Evolutionary conservation across 1,140 invertebrate species (phyloP), one percentile per base, ranked within the genome.

Genomic region (Nymphalis io): DNA sequence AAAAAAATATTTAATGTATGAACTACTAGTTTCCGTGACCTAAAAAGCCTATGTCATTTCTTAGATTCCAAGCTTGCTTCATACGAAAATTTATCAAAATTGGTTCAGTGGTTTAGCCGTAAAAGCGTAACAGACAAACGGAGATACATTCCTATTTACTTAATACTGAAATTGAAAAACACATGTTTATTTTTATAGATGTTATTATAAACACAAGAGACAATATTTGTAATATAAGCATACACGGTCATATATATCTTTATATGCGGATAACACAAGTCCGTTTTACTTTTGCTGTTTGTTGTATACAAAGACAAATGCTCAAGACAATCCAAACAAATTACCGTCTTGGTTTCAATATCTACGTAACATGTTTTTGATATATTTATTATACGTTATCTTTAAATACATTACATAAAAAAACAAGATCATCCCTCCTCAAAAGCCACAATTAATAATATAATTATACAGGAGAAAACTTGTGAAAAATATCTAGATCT

Each of bases 401-500:
- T 67, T 67, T 39, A 67, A 48, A 48, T 18, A 42, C 13, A 60
- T 67, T 39, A 67, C 38, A 48, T 18, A 42, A 6, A 67, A 59
- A 58, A 67, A 67, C 13, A 62, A 62, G 42, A 55, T 20, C 11
- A 55, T 60, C 6, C 27, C 44, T 13, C 0, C 21, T 33, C 51
- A 69, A 38, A 13, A 12, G 0, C 60, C 39, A 20, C 39, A 58
- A 70, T 60, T 13, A 59, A 71, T 48, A 64, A 40, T 6, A 48
- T 53, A 18, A n/a, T 15, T n/a, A 38, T 71, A 16, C 13, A 65
- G 55, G 46, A 70, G 16, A 70, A 70, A 53, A 27, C 23, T 27
- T 38, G 21, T 39, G 55, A 70, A 60, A 70, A 60, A 53, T 70
- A 70, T 16, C 42, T 70, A 33, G 68, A 57, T 23, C 15, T 64